Percentiles rank a stretch among this genome's conserved stretches.
Conservation (phyloP, 2,888 invertebrate genomes). For the Chironomus tentans region DNA sequence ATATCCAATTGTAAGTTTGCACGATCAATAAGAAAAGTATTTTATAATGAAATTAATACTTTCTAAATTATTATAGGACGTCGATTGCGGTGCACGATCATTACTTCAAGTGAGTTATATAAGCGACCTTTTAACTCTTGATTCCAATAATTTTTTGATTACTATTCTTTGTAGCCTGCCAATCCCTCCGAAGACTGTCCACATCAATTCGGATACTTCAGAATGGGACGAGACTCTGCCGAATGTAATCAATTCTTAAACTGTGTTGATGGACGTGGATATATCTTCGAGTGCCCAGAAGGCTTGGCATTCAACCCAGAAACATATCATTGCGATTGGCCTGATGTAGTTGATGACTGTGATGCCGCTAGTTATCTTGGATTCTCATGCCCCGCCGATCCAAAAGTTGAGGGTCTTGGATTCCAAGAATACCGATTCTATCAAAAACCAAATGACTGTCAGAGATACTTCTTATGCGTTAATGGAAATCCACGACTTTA, state of each 20-base stretch:
- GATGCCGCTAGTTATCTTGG: conserved; percentile 70
- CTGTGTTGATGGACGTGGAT: conserved; percentile 67
- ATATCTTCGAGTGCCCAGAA: conserved; percentile 63
- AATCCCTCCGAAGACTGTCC: conserved; percentile 71
- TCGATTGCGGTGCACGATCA: conserved; percentile 62
- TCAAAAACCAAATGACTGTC: conserved; percentile 55
- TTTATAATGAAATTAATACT: no score
- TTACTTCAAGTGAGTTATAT: conserved; percentile 41
- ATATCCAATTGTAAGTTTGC: conserved; percentile 52
- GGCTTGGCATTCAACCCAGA: conserved; percentile 68
- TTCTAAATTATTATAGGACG: conserved; percentile 43
- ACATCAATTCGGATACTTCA: conserved; percentile 74
- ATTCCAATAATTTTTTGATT: background rate
- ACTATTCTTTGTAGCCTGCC: conserved; percentile 40
- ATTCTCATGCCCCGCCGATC: conserved; percentile 65
- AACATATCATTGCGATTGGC: conserved; percentile 76
- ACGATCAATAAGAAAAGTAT: no score
- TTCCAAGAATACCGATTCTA: conserved; percentile 44
- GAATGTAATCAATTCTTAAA: conserved; percentile 74
- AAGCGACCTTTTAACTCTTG: background rate
- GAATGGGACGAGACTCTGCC: conserved; percentile 50
- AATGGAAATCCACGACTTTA: conserved; percentile 63
- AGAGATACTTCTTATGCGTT: conserved; percentile 70
- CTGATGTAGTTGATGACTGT: conserved; percentile 71
- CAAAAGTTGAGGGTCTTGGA: conserved; percentile 39